These are phyloP conservation scores for Naso thynnoides DNA, from an alignment of 2,797 vertebrate species.

Conservation along the genomic window DNA sequence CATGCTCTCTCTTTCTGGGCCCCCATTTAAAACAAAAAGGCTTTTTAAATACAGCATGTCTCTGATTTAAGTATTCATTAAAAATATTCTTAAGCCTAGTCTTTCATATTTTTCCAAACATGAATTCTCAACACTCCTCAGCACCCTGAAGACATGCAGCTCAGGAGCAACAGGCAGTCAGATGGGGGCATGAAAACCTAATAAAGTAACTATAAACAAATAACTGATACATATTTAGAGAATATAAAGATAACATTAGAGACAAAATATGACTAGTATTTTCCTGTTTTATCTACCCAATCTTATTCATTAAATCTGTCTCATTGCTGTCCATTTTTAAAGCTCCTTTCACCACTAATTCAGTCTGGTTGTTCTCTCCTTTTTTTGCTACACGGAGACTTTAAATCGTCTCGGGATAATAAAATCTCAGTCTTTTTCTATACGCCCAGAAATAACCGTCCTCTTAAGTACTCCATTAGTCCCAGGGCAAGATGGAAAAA, in stretches of 20 bases:
- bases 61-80: too few species aligned
- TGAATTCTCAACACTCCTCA: constrained; percentile 1
- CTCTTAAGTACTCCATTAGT: constrained; percentile 54
- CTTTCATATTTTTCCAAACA: not conserved
- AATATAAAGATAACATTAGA: too few species aligned
- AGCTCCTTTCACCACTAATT: not conserved
- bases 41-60: too few species aligned
- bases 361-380: not conserved
- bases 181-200: not conserved
- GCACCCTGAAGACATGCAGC: not conserved
- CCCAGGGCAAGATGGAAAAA: constrained; percentile 35
- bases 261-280: not conserved
- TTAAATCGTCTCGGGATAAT: constrained; percentile 4
- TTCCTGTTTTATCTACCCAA: too few species aligned
- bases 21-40: too few species aligned
- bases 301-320: not conserved
- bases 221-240: not conserved
- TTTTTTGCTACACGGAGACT: not conserved
- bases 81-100: not conserved
- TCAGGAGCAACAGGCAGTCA: too few species aligned
- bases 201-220: not conserved
- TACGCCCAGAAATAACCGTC: constrained; percentile 31
- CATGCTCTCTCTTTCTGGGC: too few species aligned
- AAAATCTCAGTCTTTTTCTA: constrained; percentile 9
- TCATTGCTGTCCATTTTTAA: not conserved